These are phyloP conservation scores for Caenorhabditis sp. DNA, from an alignment of 2,888 invertebrate species.

Conservation along the genomic window DNA sequence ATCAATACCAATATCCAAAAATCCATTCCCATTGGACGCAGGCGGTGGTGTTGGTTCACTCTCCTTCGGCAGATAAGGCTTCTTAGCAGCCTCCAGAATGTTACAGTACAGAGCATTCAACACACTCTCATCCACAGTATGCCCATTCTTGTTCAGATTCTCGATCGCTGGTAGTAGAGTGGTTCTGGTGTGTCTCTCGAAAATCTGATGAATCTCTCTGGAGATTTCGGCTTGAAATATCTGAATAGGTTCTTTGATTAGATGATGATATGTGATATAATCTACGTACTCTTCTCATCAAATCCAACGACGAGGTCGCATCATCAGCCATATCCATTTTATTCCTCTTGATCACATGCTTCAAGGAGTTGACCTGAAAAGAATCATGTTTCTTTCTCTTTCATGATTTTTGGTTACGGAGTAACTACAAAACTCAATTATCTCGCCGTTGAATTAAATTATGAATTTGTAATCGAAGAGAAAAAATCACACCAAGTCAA, in stretches of 20 bases:
- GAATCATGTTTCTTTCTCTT: background rate
- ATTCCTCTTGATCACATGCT: slow-evolving; percentile 76
- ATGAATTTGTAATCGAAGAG: background rate
- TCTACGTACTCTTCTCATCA: slow-evolving; percentile 76
- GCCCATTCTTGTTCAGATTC: slow-evolving; percentile 79
- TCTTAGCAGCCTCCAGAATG: slow-evolving; percentile 80
- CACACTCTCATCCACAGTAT: slow-evolving; percentile 77
- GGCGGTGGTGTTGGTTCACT: slow-evolving; percentile 39
- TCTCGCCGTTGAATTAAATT: slow-evolving; percentile 1
- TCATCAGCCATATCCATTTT: slow-evolving; percentile 80
- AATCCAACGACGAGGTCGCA: slow-evolving; percentile 76
- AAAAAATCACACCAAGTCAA: background rate
- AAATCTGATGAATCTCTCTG: slow-evolving; percentile 77
- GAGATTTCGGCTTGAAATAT: slow-evolving; percentile 78
- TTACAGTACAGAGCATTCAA: slow-evolving; percentile 75
- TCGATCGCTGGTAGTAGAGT: slow-evolving; percentile 82
- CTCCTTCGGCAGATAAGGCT: slow-evolving; percentile 66
- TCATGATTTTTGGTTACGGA: background rate
- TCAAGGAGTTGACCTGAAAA: slow-evolving; percentile 75
- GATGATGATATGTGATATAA: background rate
- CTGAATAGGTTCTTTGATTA: slow-evolving; percentile 47
- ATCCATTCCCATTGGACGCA: slow-evolving; percentile 29
- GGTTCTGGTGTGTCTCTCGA: slow-evolving; percentile 80
- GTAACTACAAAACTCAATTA: slow-evolving; percentile 1
- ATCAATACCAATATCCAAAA: slow-evolving; percentile 21